Evolutionary conservation across 2,797 vertebrate species (phyloP), one percentile per base, ranked within the genome.

Genomic region (Acanthis flammea): DNA sequence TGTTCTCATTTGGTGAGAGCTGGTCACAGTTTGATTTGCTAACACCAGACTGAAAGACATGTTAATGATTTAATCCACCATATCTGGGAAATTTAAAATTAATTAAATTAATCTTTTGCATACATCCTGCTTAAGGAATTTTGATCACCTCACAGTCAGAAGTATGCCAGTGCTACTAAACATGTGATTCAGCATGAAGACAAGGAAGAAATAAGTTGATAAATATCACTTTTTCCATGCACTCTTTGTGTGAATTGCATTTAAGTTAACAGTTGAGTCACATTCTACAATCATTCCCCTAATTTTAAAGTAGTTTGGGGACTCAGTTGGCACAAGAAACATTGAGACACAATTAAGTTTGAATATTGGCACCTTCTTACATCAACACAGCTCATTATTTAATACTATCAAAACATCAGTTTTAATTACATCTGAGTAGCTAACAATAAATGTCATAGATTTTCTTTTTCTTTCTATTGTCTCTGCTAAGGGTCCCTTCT

Each of bases 281-380:
- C 23, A 82, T 70, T 79, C 42, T 85, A 54, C n/a, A 71, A 48
- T 74, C 16, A 24, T 63, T 71, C 41, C 30, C 16, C 19, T 63
- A 92, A 92, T 41, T 90, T 62, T 86, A 82, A 84, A 86, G 41
- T 84, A 87, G 77, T 93, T 22, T 9, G 3, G 27, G 41, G 55
- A 82, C 10, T 82, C 27, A 41, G 12, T 9, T 92, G 58, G 30
- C 50, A 73, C 33, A 88, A 68, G 44, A 92, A 94, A 89, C 27
- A 14, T 63, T 44, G 67, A 82, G 39, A 74, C 25, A 55, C 4
- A 27, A 88, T 90, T 90, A 87, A 74, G 14, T 89, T 87, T 92
- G 92, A 95, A 93, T 80, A 67, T 92, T 65, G 45, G 19, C 39
- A 67, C 42, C 60, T 89, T 89, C 78, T 94, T 90, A 67, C 27